Evolutionary conservation across 2,888 invertebrate genomes (phyloP).

Genomic region (Stegana nigrithorax): DNA sequence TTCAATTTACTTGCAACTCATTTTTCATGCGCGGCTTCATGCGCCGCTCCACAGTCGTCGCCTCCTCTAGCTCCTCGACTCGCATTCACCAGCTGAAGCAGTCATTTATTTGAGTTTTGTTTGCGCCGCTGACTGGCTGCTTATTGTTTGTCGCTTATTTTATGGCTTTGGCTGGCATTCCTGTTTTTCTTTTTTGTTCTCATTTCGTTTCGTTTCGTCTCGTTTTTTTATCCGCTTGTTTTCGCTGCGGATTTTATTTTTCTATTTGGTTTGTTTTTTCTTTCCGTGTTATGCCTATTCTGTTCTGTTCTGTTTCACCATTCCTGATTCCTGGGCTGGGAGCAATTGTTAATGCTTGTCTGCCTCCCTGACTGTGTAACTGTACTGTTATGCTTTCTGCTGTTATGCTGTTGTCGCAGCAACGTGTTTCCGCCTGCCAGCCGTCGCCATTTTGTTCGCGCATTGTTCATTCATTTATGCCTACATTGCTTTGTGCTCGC

Average conservation of each 20-base stretch:
- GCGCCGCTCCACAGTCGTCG: not conserved
- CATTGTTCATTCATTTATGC: not conserved
- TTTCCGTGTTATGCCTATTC: not conserved
- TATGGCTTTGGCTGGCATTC: constrained; percentile 10
- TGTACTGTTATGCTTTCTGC: not conserved
- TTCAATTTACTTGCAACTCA: constrained; percentile 26
- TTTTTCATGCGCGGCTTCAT: constrained; percentile 19
- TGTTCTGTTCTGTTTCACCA: too few relatives aligned
- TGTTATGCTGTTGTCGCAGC: not conserved
- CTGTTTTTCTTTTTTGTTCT: not conserved
- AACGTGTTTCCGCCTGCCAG: not conserved
- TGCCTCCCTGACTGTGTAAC: not conserved
- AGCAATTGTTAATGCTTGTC: constrained; percentile 11
- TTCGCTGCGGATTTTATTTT: not conserved
- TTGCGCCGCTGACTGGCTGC: constrained; percentile 3
- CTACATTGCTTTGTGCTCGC: not conserved
- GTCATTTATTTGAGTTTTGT: constrained; percentile 18
- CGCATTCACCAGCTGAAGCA: not conserved
- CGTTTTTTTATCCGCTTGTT: too few relatives aligned
- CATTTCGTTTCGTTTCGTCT: not conserved
- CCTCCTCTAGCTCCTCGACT: not conserved
- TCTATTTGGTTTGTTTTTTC: too few relatives aligned
- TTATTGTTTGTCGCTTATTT: constrained; percentile 20
- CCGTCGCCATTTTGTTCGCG: not conserved
- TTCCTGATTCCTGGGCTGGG: too few relatives aligned